Conservation (phyloP, 2,797 vertebrate genomes). For the Heteromormyrus szaboi region DNA sequence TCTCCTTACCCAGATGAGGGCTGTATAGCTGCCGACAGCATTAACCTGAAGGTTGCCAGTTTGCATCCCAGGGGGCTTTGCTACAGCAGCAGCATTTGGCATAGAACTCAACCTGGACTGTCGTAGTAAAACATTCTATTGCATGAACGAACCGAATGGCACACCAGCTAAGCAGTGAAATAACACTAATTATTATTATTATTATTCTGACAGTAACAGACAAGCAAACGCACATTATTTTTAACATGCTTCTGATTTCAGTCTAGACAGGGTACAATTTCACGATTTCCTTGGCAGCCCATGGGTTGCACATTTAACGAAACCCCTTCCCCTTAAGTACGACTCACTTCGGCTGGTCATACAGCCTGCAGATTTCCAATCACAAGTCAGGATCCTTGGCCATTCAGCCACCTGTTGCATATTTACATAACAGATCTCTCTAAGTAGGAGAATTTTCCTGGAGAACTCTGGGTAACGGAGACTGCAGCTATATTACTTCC, state of each 20-base stretch:
- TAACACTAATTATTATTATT: background rate
- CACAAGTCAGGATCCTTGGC: background rate
- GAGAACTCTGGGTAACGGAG: background rate
- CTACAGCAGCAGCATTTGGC: background rate
- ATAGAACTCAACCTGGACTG: background rate
- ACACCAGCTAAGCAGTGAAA: background rate
- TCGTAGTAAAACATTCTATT: background rate
- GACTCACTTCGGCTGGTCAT: background rate
- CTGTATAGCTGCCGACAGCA: background rate
- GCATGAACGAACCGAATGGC: background rate
- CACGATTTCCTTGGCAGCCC: background rate
- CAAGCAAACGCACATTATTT: background rate
- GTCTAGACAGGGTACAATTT: background rate
- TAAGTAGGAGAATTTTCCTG: background rate
- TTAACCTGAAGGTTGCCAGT: background rate
- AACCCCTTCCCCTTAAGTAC: background rate
- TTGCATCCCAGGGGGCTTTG: background rate
- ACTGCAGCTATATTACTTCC: background rate
- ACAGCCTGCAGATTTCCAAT: background rate
- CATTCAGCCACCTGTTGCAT: background rate
- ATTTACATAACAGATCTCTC: background rate
- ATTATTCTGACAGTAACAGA: background rate
- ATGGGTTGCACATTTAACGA: background rate
- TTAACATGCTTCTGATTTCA: background rate
- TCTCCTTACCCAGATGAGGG: background rate